A percentile compares a stretch with the other conserved stretches of the same genome.
Conservation (phyloP, 2,113 vertebrate genomes). For the Vulpes ferrilata region DNA sequence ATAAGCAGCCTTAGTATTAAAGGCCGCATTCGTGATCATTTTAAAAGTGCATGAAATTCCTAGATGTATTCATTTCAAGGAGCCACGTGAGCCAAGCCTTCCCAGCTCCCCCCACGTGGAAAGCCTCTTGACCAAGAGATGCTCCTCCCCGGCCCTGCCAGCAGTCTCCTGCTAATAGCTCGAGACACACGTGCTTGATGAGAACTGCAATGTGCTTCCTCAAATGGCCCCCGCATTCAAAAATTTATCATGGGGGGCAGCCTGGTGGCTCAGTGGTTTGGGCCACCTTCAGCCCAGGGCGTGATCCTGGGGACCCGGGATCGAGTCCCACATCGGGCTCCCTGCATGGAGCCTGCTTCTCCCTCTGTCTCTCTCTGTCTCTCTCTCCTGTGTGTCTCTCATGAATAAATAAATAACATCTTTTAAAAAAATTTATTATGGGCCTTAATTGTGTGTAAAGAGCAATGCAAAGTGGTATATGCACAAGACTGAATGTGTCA, state of each 20-base stretch:
- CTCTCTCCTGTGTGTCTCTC: too few species aligned
- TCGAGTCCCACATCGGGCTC: too few species aligned
- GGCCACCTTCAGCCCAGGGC: too few species aligned
- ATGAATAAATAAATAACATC: too few species aligned
- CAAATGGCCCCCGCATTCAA: not conserved
- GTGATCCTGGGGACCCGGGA: too few species aligned
- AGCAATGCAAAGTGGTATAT: not conserved
- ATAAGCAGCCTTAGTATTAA: slow-evolving; percentile 27
- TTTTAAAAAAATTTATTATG: not conserved
- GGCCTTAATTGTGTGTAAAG: not conserved
- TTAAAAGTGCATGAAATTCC: not conserved
- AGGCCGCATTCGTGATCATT: not conserved
- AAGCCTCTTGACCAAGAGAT: not conserved
- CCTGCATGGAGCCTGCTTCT: too few species aligned
- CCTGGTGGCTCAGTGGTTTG: too few species aligned
- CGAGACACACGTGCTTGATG: not conserved
- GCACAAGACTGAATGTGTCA: not conserved
- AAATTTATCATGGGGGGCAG: not conserved
- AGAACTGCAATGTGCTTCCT: not conserved
- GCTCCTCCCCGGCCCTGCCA: not conserved
- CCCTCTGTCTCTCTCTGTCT: too few species aligned
- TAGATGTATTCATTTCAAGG: not conserved
- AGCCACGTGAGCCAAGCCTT: not conserved
- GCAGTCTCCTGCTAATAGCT: not conserved
- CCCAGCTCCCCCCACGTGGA: not conserved